A percentile compares a stretch with the other conserved stretches of the same genome.
Evolutionary conservation across 2,113 vertebrate genomes (phyloP).

Genomic region (mouse (Mus musculus)): DNA sequence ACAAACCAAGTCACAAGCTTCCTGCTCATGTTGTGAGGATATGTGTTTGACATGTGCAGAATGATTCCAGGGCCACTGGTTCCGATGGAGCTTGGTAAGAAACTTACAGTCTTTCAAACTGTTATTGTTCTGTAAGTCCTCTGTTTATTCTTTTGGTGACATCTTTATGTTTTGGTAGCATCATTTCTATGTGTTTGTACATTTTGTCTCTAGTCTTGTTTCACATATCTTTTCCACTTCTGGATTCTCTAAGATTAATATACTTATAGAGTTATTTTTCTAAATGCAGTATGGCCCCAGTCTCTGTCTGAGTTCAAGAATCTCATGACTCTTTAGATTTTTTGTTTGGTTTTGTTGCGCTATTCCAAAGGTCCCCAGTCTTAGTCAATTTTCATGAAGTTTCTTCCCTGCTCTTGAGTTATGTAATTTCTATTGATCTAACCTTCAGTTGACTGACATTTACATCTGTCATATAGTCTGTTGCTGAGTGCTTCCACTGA

Average conservation of each 20-base stretch:
- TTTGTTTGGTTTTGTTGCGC: neutral
- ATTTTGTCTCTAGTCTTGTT: neutral
- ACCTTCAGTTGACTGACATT: neutral
- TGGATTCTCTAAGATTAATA: neutral
- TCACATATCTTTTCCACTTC: neutral
- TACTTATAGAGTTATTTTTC: constrained; percentile 16
- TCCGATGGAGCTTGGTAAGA: neutral
- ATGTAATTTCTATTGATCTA: neutral
- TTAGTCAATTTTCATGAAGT: neutral
- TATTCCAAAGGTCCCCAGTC: neutral
- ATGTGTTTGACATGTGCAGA: neutral
- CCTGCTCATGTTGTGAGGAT: neutral
- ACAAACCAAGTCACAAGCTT: neutral
- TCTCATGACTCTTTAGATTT: neutral
- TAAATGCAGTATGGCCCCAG: neutral
- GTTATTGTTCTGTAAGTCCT: neutral
- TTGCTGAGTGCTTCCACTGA: neutral
- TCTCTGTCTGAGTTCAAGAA: neutral
- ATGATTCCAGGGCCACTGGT: neutral
- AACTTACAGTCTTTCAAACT: neutral
- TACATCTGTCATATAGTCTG: neutral
- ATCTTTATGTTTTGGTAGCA: neutral
- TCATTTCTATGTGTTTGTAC: neutral
- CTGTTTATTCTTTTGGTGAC: neutral
- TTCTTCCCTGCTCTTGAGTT: neutral